Evolutionary conservation across 35 echinoderm and acorn worm species (phyloP).

Genomic region (Stichopus chloronotus): DNA sequence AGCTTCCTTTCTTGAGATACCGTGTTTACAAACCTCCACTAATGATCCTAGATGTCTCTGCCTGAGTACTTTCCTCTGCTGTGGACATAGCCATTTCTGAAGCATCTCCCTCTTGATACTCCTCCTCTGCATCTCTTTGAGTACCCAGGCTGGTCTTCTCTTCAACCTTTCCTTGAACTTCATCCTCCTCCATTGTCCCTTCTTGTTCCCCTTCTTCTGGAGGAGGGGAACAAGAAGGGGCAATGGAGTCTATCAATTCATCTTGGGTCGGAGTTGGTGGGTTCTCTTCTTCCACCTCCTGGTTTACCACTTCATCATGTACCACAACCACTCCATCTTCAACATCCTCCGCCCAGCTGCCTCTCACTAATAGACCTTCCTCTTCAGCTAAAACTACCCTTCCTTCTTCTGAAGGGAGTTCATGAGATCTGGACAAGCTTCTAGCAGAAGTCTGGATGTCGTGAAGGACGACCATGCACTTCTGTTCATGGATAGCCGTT

Average conservation of each 20-base stretch:
- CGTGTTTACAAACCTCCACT: background rate
- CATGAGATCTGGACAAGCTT: background rate
- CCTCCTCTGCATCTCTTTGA: background rate
- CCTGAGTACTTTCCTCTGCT: background rate
- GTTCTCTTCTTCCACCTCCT: conserved; percentile 60
- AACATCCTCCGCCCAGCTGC: conserved; percentile 21
- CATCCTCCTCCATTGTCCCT: background rate
- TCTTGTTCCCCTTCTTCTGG: conserved; percentile 50
- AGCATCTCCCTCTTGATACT: background rate
- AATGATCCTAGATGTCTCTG: background rate
- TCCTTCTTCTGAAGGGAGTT: background rate
- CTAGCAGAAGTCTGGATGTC: background rate
- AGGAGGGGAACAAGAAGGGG: no score
- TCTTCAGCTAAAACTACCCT: background rate
- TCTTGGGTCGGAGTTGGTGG: conserved; percentile 91
- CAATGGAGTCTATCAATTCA: conserved; percentile 54
- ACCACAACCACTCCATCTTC: conserved; percentile 12
- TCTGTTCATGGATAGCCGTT: conserved; percentile 10
- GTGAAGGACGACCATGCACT: conserved; percentile 31
- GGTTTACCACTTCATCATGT: conserved; percentile 10
- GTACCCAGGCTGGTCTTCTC: background rate
- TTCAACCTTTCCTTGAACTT: background rate
- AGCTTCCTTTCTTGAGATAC: no score
- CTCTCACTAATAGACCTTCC: background rate
- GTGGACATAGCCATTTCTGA: background rate